A percentile compares a stretch with the other conserved stretches of the same genome.
These are phyloP conservation scores for Echeneis naucrates DNA, from an alignment of 2,797 vertebrate genomes.

Conservation along the genomic window DNA sequence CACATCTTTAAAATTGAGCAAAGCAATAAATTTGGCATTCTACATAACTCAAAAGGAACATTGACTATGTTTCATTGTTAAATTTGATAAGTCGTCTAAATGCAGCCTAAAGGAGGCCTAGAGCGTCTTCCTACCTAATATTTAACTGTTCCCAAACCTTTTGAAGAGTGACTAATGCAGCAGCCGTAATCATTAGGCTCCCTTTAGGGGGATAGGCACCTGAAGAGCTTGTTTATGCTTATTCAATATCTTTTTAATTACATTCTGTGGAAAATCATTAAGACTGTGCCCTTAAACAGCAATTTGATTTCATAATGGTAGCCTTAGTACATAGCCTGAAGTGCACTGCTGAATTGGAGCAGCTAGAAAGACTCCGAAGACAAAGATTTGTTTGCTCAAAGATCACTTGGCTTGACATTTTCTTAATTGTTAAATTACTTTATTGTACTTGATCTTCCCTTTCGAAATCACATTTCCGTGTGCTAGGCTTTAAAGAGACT, in stretches of 20 bases:
- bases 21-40: conserved; percentile 4
- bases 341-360: conserved; percentile 16
- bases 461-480: background rate
- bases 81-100: conserved; percentile 8
- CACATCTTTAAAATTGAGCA: background rate
- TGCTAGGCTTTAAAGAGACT: background rate
- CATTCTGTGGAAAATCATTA: conserved; percentile 60
- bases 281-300: conserved; percentile 37
- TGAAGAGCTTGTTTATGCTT: conserved; percentile 52
- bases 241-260: conserved; percentile 70
- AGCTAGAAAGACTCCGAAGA: conserved; percentile 18
- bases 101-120: conserved; percentile 1
- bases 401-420: conserved; percentile 25
- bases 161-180: conserved; percentile 11
- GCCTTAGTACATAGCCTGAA: conserved; percentile 18
- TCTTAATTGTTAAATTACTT: conserved; percentile 32
- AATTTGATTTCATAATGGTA: conserved; percentile 30
- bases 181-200: conserved; percentile 49
- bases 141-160: conserved; percentile 7
- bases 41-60: background rate
- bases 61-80: too few species aligned
- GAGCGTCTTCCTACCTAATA: background rate
- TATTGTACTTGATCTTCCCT: conserved; percentile 15
- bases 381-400: conserved; percentile 34
- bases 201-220: conserved; percentile 22